Evolutionary conservation across 2,888 invertebrate genomes (phyloP).

Genomic region (Spilarctia lutea): DNA sequence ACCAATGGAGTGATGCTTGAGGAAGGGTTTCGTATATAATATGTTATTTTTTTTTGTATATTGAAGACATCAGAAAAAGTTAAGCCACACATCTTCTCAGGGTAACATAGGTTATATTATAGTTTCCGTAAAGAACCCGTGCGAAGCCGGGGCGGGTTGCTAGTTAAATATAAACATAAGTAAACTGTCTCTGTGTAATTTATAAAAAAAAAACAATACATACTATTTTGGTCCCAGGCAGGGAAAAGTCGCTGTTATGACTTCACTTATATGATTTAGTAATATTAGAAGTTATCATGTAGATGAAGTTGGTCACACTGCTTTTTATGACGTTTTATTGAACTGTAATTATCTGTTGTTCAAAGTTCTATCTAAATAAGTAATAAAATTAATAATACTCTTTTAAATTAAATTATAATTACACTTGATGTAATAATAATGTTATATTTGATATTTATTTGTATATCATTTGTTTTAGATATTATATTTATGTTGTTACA

Average conservation of each 20-base stretch:
- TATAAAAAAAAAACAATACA: neutral
- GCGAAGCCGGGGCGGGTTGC: too few relatives aligned
- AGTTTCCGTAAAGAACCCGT: too few relatives aligned
- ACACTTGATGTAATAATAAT: slow-evolving; percentile 32
- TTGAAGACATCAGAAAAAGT: too few relatives aligned
- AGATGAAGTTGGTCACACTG: neutral
- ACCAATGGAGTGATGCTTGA: too few relatives aligned
- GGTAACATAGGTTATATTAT: too few relatives aligned
- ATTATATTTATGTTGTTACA: slow-evolving; percentile 36
- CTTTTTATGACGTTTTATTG: neutral
- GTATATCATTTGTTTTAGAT: slow-evolving; percentile 20
- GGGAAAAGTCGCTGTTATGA: neutral
- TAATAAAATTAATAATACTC: slow-evolving; percentile 46
- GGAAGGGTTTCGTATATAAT: too few relatives aligned
- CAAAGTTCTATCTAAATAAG: slow-evolving; percentile 31
- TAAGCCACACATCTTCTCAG: too few relatives aligned
- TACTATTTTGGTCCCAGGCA: neutral
- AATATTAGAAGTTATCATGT: neutral
- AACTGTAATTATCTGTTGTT: slow-evolving; percentile 11
- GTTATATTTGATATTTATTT: slow-evolving; percentile 30
- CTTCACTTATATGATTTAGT: neutral
- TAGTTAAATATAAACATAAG: neutral
- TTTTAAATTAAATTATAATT: slow-evolving; percentile 35
- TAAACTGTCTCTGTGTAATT: neutral
- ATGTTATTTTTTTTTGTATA: too few relatives aligned